Percentiles rank a stretch among this genome's conserved stretches.
These are phyloP conservation scores for Botia almorhae DNA, from an alignment of 2,797 vertebrate genomes.

Conservation along the genomic window DNA sequence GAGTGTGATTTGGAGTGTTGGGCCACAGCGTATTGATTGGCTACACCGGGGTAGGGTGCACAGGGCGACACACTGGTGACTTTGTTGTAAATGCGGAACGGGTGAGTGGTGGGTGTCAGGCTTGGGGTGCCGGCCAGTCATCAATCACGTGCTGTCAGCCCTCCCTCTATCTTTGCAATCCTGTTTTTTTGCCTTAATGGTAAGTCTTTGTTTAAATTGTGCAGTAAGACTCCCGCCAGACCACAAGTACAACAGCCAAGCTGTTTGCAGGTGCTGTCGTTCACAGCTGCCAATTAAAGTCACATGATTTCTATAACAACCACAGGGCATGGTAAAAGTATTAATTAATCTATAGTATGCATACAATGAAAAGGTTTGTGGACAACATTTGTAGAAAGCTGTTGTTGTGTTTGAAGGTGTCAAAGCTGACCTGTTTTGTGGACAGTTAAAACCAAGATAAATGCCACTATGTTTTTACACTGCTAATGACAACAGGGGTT, in stretches of 20 bases:
- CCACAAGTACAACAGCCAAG: conserved; percentile 84
- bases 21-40: conserved; percentile 80
- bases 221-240: conserved; percentile 84
- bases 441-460: neutral
- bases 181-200: conserved; percentile 78
- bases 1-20: conserved; percentile 69
- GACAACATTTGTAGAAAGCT: neutral
- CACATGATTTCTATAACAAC: conserved; percentile 85
- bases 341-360: conserved; percentile 59
- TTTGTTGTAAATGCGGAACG: conserved; percentile 73
- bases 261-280: conserved; percentile 86
- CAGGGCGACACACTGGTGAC: conserved; percentile 60
- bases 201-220: conserved; percentile 85
- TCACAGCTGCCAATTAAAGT: conserved; percentile 86
- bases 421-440: neutral
- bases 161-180: conserved; percentile 24
- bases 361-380: conserved; percentile 24
- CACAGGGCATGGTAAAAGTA: conserved; percentile 72
- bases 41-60: conserved; percentile 68
- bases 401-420: neutral
- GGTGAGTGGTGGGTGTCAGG: conserved; percentile 81
- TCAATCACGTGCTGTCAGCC: conserved; percentile 84
- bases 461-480: neutral
- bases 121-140: conserved; percentile 81
- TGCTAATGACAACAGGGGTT: too few species aligned